Evolutionary conservation across 1,140 invertebrate species (phyloP).

Genomic region (Drosophila tristis): DNA sequence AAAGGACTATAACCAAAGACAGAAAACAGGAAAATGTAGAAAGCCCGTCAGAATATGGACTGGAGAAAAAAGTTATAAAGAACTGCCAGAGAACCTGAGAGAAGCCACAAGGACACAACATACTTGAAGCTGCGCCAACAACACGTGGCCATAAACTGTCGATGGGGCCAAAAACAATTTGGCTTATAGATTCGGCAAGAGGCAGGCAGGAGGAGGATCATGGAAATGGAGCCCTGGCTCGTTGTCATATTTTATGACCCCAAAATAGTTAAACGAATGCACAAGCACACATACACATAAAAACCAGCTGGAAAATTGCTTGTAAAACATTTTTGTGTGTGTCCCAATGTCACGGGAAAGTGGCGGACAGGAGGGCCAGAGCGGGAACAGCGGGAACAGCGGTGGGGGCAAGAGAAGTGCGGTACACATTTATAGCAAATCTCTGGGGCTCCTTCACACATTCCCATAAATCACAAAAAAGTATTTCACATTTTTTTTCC

Average conservation of each 20-base stretch:
- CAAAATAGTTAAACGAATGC: constrained; percentile 74
- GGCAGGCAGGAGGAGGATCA: constrained; percentile 5
- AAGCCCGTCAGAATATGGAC: background rate
- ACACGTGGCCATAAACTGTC: constrained; percentile 77
- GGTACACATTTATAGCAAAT: constrained; percentile 70
- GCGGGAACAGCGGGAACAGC: constrained; percentile 21
- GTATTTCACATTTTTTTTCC: constrained; percentile 74
- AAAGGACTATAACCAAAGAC: no score
- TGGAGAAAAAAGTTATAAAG: no score
- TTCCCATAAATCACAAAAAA: constrained; percentile 80
- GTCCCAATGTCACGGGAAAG: constrained; percentile 7
- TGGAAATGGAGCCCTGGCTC: constrained; percentile 10
- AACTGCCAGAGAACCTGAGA: background rate
- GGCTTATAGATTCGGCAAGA: constrained; percentile 34
- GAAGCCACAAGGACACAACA: constrained; percentile 67
- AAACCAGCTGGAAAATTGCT: constrained; percentile 81
- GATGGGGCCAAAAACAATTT: constrained; percentile 61
- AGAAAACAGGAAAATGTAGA: no score
- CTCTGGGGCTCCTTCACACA: constrained; percentile 69
- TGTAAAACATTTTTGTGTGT: constrained; percentile 82
- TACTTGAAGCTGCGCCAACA: constrained; percentile 7
- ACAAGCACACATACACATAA: constrained; percentile 76
- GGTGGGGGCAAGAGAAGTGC: background rate
- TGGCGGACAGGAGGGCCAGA: background rate
- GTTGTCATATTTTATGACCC: constrained; percentile 71